These are phyloP conservation scores for Amphipoea oculea DNA, from an alignment of 2,888 invertebrate species.

Conservation along the genomic window DNA sequence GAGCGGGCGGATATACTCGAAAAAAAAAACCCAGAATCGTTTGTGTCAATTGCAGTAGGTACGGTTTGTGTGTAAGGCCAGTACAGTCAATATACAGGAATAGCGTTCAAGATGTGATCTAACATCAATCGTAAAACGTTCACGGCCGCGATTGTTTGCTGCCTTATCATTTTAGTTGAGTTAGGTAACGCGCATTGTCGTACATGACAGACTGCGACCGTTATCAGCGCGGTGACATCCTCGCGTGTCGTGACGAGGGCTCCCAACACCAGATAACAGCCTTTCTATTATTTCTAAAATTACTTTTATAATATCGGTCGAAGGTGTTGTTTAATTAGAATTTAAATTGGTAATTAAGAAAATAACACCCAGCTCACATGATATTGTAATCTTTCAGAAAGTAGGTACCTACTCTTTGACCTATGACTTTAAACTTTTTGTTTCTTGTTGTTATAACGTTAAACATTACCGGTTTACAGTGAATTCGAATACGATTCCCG, in stretches of 20 bases:
- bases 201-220: slow-evolving; percentile 71
- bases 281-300: slow-evolving; percentile 67
- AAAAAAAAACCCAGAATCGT: slow-evolving; percentile 39
- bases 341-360: slow-evolving; percentile 47
- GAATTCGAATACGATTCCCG: slow-evolving; percentile 44
- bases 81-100: slow-evolving; percentile 33
- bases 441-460: slow-evolving; percentile 38
- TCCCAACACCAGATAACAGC: slow-evolving; percentile 69
- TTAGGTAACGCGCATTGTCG: slow-evolving; percentile 77
- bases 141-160: slow-evolving; percentile 60
- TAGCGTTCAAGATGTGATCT: slow-evolving; percentile 65
- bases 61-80: background rate
- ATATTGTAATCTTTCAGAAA: slow-evolving; percentile 35
- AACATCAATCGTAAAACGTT: slow-evolving; percentile 64
- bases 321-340: slow-evolving; percentile 52
- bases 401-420: slow-evolving; percentile 20
- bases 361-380: slow-evolving; percentile 17
- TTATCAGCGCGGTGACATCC: slow-evolving; percentile 78
- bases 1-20: slow-evolving; percentile 36
- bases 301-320: slow-evolving; percentile 55
- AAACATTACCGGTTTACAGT: slow-evolving; percentile 35
- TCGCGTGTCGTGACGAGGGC: slow-evolving; percentile 80
- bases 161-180: slow-evolving; percentile 71
- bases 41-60: slow-evolving; percentile 32
- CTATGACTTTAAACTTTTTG: slow-evolving; percentile 41